phyloP scores from a whole-genome alignment of 35 echinoderm and acorn worm genomes.

The Anneissia japonica region DNA sequence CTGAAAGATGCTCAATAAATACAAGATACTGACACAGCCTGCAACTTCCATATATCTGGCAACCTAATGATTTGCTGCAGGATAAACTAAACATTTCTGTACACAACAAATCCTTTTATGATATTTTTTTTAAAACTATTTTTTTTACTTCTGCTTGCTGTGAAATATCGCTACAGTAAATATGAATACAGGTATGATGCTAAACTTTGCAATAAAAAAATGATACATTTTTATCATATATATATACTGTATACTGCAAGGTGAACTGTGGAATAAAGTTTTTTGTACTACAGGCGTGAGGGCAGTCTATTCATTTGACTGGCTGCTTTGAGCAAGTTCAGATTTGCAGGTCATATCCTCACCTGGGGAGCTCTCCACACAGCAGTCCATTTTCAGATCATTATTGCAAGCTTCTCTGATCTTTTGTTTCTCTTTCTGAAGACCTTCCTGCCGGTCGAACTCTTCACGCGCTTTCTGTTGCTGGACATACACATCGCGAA shows the following conservation, averaged over 20 bases:
- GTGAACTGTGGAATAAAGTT: not conserved
- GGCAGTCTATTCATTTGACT: not conserved
- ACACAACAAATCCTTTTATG: not conserved
- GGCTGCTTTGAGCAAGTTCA: not conserved
- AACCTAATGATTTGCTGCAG: not conserved
- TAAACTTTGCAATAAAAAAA: not conserved
- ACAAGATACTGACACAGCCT: not conserved
- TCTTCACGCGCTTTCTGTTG: slow-evolving; percentile 75
- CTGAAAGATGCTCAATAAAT: too few species aligned
- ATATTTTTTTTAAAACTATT: not conserved
- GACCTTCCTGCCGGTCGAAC: slow-evolving; percentile 88
- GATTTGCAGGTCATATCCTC: not conserved
- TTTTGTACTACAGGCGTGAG: too few species aligned
- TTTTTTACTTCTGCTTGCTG: not conserved
- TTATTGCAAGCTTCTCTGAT: slow-evolving; percentile 11
- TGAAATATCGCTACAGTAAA: not conserved
- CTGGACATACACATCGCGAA: slow-evolving; percentile 75
- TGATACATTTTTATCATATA: not conserved
- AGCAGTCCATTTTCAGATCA: slow-evolving; percentile 81
- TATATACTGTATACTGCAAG: not conserved
- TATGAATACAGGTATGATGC: not conserved
- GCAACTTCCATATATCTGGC: not conserved
- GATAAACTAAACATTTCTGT: not conserved
- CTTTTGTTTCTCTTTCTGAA: slow-evolving; percentile 9
- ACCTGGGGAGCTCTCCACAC: slow-evolving; percentile 67